Evolutionary conservation across 2,888 invertebrate genomes (phyloP).

Genomic region (Aspidiotus rigidus): DNA sequence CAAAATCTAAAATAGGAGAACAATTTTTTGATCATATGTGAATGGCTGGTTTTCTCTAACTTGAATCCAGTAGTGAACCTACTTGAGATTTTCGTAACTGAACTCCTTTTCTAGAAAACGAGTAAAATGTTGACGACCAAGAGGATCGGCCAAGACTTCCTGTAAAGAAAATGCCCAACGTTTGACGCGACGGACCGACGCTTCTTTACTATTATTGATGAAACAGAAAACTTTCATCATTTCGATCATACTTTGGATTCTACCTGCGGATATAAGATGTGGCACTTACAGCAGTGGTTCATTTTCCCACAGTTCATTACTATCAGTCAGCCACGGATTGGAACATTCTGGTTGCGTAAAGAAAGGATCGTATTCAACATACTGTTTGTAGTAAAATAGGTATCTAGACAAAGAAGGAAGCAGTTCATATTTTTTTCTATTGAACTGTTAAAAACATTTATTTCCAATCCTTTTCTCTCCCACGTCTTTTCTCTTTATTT

Average conservation of each 20-base stretch:
- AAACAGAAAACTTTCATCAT: conserved; percentile 1
- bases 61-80: conserved; percentile 41
- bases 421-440: conserved; percentile 15
- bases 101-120: conserved; percentile 96
- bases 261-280: conserved; percentile 10
- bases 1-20: conserved; percentile 63
- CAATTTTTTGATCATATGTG: background rate
- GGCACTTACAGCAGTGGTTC: conserved; percentile 71
- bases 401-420: conserved; percentile 49
- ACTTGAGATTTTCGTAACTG: conserved; percentile 97
- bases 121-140: conserved; percentile 91
- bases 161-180: conserved; percentile 96
- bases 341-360: conserved; percentile 85
- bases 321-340: conserved; percentile 96
- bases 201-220: conserved; percentile 63
- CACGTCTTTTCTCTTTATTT: too few relatives aligned
- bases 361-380: conserved; percentile 91
- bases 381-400: conserved; percentile 88
- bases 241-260: background rate
- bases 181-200: conserved; percentile 84
- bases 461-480: too few relatives aligned
- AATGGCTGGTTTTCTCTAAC: background rate
- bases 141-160: conserved; percentile 87
- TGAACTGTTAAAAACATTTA: background rate
- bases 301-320: conserved; percentile 93